Percentiles rank a stretch among this genome's conserved stretches.
Conservation (phyloP, 2,113 vertebrate genomes). For the Hippocampus comes region DNA sequence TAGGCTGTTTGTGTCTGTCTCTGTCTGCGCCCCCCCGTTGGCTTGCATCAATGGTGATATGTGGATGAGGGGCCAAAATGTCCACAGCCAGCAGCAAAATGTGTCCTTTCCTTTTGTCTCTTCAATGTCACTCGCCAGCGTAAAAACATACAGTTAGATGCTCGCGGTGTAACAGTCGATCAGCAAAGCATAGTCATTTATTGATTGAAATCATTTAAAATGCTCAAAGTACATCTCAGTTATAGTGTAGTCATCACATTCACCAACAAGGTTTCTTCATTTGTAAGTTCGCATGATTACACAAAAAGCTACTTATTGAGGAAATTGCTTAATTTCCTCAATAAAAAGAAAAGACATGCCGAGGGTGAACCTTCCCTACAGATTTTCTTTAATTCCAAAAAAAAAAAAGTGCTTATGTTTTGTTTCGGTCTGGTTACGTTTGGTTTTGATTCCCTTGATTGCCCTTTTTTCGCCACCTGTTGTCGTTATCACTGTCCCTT, state of each 20-base stretch:
- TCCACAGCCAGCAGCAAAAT: conserved; percentile 6
- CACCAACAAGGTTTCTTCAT: too few relatives aligned
- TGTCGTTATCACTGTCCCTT: too few relatives aligned
- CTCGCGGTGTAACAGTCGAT: too few relatives aligned
- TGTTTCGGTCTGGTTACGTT: too few relatives aligned
- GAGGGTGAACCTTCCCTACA: neutral
- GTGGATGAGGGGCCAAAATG: neutral
- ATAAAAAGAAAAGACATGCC: neutral
- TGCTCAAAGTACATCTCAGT: too few relatives aligned
- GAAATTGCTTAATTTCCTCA: neutral
- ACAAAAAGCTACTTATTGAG: neutral
- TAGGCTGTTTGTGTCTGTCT: conserved; percentile 44
- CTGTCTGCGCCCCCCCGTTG: conserved; percentile 24
- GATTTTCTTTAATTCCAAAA: neutral
- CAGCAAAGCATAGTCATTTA: too few relatives aligned
- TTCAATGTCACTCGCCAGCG: neutral
- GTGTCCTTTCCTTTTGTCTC: neutral
- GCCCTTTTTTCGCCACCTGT: too few relatives aligned
- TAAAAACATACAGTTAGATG: neutral
- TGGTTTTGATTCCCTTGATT: too few relatives aligned
- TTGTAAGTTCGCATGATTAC: too few relatives aligned
- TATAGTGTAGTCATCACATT: too few relatives aligned
- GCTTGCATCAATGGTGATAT: conserved; percentile 3
- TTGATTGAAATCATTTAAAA: too few relatives aligned
- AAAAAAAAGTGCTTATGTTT: too few relatives aligned